phyloP scores from a whole-genome alignment of 1,140 invertebrate genomes.

The Microplitis mediator region DNA sequence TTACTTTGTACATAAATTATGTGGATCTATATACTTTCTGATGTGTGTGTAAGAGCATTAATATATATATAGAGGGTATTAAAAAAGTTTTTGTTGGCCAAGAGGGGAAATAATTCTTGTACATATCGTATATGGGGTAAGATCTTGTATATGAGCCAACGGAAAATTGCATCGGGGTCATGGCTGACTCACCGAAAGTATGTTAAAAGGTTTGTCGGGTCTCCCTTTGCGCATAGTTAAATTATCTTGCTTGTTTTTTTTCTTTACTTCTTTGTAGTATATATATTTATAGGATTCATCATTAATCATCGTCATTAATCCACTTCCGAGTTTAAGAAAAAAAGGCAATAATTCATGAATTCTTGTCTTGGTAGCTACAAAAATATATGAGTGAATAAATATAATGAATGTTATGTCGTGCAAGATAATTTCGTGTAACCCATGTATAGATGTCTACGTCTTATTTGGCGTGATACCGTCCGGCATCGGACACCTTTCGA shows the following conservation, averaged over 20 bases:
- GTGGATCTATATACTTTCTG: too few relatives aligned
- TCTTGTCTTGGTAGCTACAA: too few relatives aligned
- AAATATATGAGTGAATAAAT: too few relatives aligned
- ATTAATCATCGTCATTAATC: too few relatives aligned
- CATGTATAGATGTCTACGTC: not conserved
- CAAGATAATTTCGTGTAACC: not conserved
- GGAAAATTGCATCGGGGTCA: not conserved
- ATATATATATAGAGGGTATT: too few relatives aligned
- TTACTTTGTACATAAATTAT: too few relatives aligned
- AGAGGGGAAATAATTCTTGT: too few relatives aligned
- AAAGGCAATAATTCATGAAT: too few relatives aligned
- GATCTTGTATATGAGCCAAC: not conserved
- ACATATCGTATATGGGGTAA: not conserved
- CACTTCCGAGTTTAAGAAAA: too few relatives aligned
- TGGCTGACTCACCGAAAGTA: not conserved
- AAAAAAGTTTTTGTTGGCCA: too few relatives aligned
- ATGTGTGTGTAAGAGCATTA: too few relatives aligned
- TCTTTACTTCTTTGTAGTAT: not conserved
- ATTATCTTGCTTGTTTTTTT: not conserved
- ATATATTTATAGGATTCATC: too few relatives aligned
- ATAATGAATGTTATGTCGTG: not conserved
- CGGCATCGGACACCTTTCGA: slow-evolving; percentile 3
- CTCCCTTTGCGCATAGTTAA: not conserved
- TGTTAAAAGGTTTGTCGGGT: slow-evolving; percentile 4
- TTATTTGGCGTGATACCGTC: not conserved